Evolutionary conservation across 2,797 vertebrate genomes (phyloP).

Genomic region (Chelonia mydas): DNA sequence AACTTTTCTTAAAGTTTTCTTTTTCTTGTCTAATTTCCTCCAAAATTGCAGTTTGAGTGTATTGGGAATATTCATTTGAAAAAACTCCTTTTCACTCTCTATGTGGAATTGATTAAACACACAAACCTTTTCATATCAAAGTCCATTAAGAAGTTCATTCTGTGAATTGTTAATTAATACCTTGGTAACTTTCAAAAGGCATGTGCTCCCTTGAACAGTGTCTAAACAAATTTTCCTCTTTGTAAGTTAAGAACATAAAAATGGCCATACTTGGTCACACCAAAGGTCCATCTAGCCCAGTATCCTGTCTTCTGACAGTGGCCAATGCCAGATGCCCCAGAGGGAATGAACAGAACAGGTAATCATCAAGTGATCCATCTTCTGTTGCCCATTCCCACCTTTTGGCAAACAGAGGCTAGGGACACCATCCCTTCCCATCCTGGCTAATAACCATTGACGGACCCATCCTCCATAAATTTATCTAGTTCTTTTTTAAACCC

Average conservation of each 20-base stretch:
- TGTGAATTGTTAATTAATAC: constrained; percentile 28
- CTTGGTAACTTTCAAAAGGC: constrained; percentile 5
- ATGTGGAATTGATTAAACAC: background rate
- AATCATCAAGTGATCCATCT: too few relatives aligned
- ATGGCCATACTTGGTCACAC: too few relatives aligned
- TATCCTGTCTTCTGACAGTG: too few relatives aligned
- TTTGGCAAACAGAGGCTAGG: too few relatives aligned
- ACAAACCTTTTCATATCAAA: background rate
- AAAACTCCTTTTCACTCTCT: background rate
- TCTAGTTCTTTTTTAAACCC: too few relatives aligned
- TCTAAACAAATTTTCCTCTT: constrained; percentile 19
- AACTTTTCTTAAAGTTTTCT: background rate
- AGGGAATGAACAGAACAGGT: too few relatives aligned
- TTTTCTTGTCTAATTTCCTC: background rate
- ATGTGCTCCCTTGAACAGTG: background rate
- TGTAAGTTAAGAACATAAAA: background rate
- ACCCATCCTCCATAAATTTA: too few relatives aligned
- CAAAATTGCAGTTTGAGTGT: background rate
- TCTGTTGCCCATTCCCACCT: too few relatives aligned
- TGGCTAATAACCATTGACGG: too few relatives aligned
- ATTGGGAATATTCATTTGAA: background rate
- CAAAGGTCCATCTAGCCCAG: too few relatives aligned
- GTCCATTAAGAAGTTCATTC: background rate
- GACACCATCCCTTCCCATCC: too few relatives aligned
- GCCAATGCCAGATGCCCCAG: too few relatives aligned